Percentiles rank a stretch among this genome's conserved stretches.
phyloP scores from a whole-genome alignment of 1,140 invertebrate species.

The Aleiodes sp. region DNA sequence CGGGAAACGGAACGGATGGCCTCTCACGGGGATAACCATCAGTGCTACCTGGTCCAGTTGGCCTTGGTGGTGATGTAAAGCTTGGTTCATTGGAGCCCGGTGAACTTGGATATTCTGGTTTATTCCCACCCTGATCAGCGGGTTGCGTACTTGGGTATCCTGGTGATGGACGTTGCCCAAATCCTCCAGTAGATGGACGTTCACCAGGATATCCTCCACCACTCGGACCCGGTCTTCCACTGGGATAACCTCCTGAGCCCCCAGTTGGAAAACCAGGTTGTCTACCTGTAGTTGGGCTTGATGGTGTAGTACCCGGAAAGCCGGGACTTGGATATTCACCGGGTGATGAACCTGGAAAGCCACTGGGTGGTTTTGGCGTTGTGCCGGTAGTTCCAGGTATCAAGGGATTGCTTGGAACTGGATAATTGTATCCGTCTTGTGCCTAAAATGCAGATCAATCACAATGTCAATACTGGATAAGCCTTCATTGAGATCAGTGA shows the following conservation, averaged over 20 bases:
- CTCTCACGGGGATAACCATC: conserved; percentile 50
- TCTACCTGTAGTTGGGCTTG: conserved; percentile 26
- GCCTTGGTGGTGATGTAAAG: neutral
- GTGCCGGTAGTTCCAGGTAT: conserved; percentile 44
- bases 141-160: conserved; percentile 30
- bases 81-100: neutral
- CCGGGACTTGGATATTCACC: conserved; percentile 28
- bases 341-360: conserved; percentile 21
- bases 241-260: conserved; percentile 34
- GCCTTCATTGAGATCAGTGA: too few species aligned
- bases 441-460: conserved; percentile 45
- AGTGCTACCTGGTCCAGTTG: conserved; percentile 36
- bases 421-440: conserved; percentile 59
- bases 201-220: conserved; percentile 14
- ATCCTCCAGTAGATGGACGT: conserved; percentile 23
- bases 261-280: conserved; percentile 32
- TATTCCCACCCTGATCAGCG: neutral
- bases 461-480: too few species aligned
- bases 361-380: conserved; percentile 34
- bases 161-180: conserved; percentile 12
- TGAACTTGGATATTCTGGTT: conserved; percentile 11
- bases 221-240: conserved; percentile 33
- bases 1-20: conserved; percentile 40
- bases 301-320: conserved; percentile 29
- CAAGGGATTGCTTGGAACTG: conserved; percentile 53